Evolutionary conservation across 2,797 vertebrate genomes (phyloP).

Genomic region (Epinephelus coioides): DNA sequence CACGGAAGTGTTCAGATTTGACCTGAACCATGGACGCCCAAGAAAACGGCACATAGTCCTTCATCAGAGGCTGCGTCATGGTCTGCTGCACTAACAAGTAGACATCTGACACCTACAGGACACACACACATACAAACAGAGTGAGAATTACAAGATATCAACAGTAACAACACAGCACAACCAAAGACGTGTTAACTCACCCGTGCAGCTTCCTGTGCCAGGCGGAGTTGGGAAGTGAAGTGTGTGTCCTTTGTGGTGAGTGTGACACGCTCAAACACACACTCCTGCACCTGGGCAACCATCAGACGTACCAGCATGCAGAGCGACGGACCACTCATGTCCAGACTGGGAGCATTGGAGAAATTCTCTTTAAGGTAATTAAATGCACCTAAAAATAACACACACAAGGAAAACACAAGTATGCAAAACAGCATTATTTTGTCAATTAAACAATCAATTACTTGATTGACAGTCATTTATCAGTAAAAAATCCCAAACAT

Average conservation of each 20-base stretch:
- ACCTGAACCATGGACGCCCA: constrained; percentile 94
- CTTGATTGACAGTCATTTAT: neutral
- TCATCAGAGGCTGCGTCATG: constrained; percentile 89
- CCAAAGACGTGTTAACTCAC: constrained; percentile 74
- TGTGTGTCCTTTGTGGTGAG: constrained; percentile 67
- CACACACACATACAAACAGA: neutral
- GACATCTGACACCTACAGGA: constrained; percentile 89
- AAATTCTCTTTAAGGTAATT: constrained; percentile 95
- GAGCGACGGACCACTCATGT: constrained; percentile 91
- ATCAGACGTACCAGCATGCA: constrained; percentile 92
- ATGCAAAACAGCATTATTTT: neutral
- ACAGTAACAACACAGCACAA: neutral
- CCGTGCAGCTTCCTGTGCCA: constrained; percentile 92
- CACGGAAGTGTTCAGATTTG: constrained; percentile 92
- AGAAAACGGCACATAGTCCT: constrained; percentile 91
- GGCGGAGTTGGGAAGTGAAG: constrained; percentile 83
- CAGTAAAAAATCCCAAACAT: neutral
- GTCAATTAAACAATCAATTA: neutral
- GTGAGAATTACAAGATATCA: neutral
- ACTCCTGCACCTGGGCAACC: constrained; percentile 95
- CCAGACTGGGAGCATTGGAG: constrained; percentile 93
- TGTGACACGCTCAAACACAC: constrained; percentile 89
- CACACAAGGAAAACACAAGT: neutral
- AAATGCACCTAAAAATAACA: constrained; percentile 87
- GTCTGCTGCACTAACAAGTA: constrained; percentile 89